Evolutionary conservation across 2,797 vertebrate genomes (phyloP).

Genomic region (Artibeus jamaicensis): DNA sequence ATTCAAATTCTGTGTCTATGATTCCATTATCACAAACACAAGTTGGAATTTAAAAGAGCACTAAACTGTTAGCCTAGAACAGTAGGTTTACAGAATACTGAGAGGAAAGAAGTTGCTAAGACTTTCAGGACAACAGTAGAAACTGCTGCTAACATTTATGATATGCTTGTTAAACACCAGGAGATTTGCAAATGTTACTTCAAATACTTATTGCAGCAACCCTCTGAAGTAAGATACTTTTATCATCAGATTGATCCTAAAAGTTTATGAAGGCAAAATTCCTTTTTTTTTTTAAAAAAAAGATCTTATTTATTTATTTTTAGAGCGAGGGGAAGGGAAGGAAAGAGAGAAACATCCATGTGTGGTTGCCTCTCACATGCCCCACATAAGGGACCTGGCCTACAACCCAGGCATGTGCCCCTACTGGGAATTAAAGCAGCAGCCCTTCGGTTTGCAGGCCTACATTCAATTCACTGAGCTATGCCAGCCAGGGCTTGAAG

Average conservation of each 20-base stretch:
- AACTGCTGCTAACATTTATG: neutral
- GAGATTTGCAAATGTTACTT: conserved; percentile 27
- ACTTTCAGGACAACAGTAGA: neutral
- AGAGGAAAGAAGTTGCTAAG: neutral
- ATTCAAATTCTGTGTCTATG: conserved; percentile 14
- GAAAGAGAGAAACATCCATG: too few species aligned
- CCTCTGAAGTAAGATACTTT: neutral
- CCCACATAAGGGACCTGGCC: too few species aligned
- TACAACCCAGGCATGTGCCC: too few species aligned
- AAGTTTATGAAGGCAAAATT: neutral
- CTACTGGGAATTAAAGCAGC: too few species aligned
- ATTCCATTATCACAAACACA: neutral
- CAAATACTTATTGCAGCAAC: neutral
- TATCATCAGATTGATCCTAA: neutral
- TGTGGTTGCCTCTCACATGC: too few species aligned
- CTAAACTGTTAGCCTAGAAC: neutral
- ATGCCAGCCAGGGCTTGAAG: neutral
- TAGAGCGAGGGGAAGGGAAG: too few species aligned
- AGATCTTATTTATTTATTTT: too few species aligned
- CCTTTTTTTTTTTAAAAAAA: neutral
- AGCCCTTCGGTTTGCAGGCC: too few species aligned
- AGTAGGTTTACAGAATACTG: neutral
- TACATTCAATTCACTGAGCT: too few species aligned
- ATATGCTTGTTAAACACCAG: neutral
- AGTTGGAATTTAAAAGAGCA: conserved; percentile 8